These are phyloP conservation scores for Malacosoma neustria DNA, from an alignment of 2,888 invertebrate species.

Conservation along the genomic window DNA sequence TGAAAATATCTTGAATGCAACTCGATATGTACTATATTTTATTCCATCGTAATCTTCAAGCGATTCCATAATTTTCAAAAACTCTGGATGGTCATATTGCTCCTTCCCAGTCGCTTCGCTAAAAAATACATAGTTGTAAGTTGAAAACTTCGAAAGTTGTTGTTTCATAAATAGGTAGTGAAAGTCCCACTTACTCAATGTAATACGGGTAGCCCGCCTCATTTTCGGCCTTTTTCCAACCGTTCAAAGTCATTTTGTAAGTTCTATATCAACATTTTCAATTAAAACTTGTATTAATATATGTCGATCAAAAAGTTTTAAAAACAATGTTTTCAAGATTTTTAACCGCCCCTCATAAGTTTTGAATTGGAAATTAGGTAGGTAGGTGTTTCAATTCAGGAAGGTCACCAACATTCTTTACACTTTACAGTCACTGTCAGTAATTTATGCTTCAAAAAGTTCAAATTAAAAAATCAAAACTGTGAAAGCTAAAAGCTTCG, in stretches of 20 bases:
- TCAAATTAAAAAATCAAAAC: too few species aligned
- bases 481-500: too few species aligned
- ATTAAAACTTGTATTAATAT: neutral
- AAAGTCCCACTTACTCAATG: slow-evolving; percentile 68
- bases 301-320: neutral
- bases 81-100: slow-evolving; percentile 77
- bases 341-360: slow-evolving; percentile 26
- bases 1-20: slow-evolving; percentile 79
- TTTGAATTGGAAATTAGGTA: neutral
- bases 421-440: too few species aligned
- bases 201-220: slow-evolving; percentile 77
- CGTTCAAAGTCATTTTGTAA: slow-evolving; percentile 32
- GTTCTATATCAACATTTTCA: neutral
- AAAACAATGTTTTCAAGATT: slow-evolving; percentile 4
- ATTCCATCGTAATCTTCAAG: slow-evolving; percentile 80
- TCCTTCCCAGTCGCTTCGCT: slow-evolving; percentile 67
- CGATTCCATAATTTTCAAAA: slow-evolving; percentile 68
- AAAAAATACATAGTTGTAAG: slow-evolving; percentile 22
- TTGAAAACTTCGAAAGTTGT: neutral
- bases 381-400: neutral
- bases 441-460: too few species aligned
- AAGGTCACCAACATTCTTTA: neutral
- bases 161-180: slow-evolving; percentile 13
- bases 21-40: slow-evolving; percentile 84
- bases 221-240: slow-evolving; percentile 75